A percentile compares a stretch with the other conserved stretches of the same genome.
phyloP scores from a whole-genome alignment of 2,888 invertebrate species.

The Uloborus plumipes region DNA sequence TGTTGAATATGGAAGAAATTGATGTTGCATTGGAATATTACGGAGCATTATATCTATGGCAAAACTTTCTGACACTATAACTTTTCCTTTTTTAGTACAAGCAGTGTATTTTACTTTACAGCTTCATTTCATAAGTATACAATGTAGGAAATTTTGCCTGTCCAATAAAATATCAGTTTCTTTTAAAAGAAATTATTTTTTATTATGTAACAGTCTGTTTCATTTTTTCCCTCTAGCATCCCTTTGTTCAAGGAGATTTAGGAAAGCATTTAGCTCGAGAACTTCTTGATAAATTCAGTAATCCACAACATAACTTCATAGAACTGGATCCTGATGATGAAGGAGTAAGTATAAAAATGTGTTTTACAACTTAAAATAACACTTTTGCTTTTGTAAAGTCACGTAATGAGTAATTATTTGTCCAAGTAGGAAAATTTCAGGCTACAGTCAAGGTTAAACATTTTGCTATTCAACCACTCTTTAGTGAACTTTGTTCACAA shows the following conservation, averaged over 20 bases:
- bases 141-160: too few species aligned
- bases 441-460: background rate
- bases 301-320: constrained; percentile 62
- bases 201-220: background rate
- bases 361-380: too few species aligned
- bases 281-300: constrained; percentile 60
- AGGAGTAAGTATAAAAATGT: constrained; percentile 32
- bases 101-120: background rate
- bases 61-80: background rate
- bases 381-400: too few species aligned
- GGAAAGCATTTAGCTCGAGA: constrained; percentile 63
- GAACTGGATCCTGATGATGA: constrained; percentile 64
- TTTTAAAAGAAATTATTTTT: background rate
- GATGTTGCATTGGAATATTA: too few species aligned
- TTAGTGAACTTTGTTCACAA: too few species aligned
- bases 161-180: too few species aligned
- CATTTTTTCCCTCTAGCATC: constrained; percentile 44
- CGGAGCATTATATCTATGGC: background rate
- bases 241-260: constrained; percentile 60
- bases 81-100: background rate
- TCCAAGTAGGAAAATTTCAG: background rate
- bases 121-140: background rate
- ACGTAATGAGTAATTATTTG: background rate
- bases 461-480: too few species aligned
- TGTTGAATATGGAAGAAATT: too few species aligned